phyloP scores from a whole-genome alignment of 2,888 invertebrate species.

The Lasiommata megera region DNA sequence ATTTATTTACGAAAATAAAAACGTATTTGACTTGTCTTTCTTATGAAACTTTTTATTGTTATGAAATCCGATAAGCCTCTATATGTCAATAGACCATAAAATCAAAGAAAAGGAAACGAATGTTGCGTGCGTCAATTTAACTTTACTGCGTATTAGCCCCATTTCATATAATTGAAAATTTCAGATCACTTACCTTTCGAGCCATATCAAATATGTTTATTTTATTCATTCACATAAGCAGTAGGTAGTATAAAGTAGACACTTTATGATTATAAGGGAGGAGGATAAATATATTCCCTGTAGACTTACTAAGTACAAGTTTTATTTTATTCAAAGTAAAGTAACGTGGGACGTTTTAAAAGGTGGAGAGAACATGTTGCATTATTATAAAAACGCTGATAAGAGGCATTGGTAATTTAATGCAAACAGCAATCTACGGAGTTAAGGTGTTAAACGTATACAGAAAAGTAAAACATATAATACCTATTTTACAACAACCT shows the following conservation, averaged over 20 bases:
- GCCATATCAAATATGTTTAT: background rate
- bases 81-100: background rate
- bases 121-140: background rate
- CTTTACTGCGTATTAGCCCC: background rate
- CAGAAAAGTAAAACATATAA: too few relatives aligned
- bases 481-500: too few relatives aligned
- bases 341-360: background rate
- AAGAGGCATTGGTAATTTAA: slow-evolving; percentile 1
- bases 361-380: slow-evolving; percentile 2
- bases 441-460: background rate
- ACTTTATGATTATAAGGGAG: background rate
- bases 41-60: too few relatives aligned
- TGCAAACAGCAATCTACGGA: background rate
- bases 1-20: too few relatives aligned
- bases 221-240: background rate
- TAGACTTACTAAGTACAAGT: background rate
- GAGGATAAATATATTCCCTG: slow-evolving; percentile 5
- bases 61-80: background rate
- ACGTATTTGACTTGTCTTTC: too few relatives aligned
- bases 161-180: slow-evolving; percentile 5
- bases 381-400: background rate
- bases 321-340: slow-evolving; percentile 3
- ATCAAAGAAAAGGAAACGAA: background rate
- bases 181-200: background rate
- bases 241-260: background rate